A percentile compares a stretch with the other conserved stretches of the same genome.
These are phyloP conservation scores for Drosophila gunungcola DNA, from an alignment of 1,140 invertebrate genomes.

Conservation along the genomic window DNA sequence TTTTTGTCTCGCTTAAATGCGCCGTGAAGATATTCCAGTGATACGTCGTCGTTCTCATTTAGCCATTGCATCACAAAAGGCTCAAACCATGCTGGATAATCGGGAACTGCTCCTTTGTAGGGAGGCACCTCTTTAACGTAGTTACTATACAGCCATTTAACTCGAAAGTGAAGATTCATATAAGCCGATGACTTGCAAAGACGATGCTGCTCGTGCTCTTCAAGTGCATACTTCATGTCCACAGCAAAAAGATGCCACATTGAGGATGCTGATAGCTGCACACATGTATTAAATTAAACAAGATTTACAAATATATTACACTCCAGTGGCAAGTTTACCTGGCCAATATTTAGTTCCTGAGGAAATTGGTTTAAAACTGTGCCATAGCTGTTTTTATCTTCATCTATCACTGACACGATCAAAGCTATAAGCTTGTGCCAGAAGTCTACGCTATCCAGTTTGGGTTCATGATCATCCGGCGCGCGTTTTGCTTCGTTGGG, in stretches of 20 bases:
- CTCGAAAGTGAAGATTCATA: slow-evolving; percentile 98
- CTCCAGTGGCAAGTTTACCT: slow-evolving; percentile 85
- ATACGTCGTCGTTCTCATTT: slow-evolving; percentile 99
- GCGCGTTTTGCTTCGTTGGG: slow-evolving; percentile 94
- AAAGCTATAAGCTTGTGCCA: slow-evolving; percentile 99
- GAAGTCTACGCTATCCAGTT: slow-evolving; percentile 97
- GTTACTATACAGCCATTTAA: slow-evolving; percentile 99
- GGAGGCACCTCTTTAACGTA: slow-evolving; percentile 99
- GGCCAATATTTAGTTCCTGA: slow-evolving; percentile 95
- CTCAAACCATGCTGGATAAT: slow-evolving; percentile 99
- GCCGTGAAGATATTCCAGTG: slow-evolving; percentile 98
- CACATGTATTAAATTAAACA: not conserved
- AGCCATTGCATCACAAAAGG: slow-evolving; percentile 99
- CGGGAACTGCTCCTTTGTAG: slow-evolving; percentile 96
- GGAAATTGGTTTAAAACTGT: slow-evolving; percentile 99
- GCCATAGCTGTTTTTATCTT: slow-evolving; percentile 99
- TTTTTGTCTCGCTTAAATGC: slow-evolving; percentile 99
- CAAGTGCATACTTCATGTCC: slow-evolving; percentile 98
- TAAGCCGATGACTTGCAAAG: slow-evolving; percentile 99
- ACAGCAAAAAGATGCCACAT: slow-evolving; percentile 98
- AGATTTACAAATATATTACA: too few relatives aligned
- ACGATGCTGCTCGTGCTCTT: slow-evolving; percentile 98
- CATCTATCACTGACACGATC: slow-evolving; percentile 99
- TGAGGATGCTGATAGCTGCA: slow-evolving; percentile 96
- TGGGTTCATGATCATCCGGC: slow-evolving; percentile 94